Evolutionary conservation across 2,113 vertebrate genomes (phyloP).

Genomic region (Hemichromis elongatus): DNA sequence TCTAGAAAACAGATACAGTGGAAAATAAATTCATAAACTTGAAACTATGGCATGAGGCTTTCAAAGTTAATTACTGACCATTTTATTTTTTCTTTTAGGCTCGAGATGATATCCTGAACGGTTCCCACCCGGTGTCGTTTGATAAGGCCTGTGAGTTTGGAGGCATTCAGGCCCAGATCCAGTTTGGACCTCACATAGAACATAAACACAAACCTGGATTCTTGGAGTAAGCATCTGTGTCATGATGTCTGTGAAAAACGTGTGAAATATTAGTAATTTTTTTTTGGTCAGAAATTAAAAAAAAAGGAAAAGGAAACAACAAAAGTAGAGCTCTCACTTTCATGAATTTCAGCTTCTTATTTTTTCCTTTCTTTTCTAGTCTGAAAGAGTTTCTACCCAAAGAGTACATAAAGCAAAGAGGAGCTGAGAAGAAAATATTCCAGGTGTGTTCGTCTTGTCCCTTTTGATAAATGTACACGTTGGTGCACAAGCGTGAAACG

Average conservation of each 20-base stretch:
- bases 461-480: neutral
- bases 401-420: slow-evolving; percentile 80
- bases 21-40: neutral
- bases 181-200: slow-evolving; percentile 96
- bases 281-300: neutral
- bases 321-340: neutral
- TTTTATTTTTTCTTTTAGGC: slow-evolving; percentile 73
- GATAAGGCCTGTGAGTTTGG: slow-evolving; percentile 97
- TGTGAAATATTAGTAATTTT: neutral
- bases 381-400: slow-evolving; percentile 81
- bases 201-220: slow-evolving; percentile 98
- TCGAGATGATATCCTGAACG: slow-evolving; percentile 96
- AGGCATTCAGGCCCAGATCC: slow-evolving; percentile 97
- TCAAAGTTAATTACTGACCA: neutral
- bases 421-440: slow-evolving; percentile 77
- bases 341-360: neutral
- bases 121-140: slow-evolving; percentile 96
- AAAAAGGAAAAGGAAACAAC: neutral
- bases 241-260: neutral
- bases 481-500: neutral
- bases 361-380: slow-evolving; percentile 43
- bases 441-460: slow-evolving; percentile 56
- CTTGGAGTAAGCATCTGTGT: slow-evolving; percentile 83
- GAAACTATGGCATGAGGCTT: too few relatives aligned
- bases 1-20: neutral